Evolutionary conservation across 1,140 invertebrate species (phyloP).

Genomic region (Lysiphlebus fabarum): DNA sequence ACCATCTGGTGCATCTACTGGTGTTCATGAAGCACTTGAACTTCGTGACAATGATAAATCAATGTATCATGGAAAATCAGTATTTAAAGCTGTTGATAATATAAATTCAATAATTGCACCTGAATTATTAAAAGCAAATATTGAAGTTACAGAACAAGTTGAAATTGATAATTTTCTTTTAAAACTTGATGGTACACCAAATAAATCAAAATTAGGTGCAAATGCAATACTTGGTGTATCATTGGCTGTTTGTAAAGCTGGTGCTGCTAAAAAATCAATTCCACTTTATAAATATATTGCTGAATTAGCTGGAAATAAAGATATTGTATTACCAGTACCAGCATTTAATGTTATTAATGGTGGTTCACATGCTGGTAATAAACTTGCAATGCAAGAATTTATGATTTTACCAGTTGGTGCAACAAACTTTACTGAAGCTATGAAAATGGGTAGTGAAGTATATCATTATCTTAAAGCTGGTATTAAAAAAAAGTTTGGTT

Average conservation of each 20-base stretch:
- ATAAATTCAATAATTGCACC: slow-evolving; percentile 86
- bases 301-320: slow-evolving; percentile 85
- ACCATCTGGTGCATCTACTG: slow-evolving; percentile 96
- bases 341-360: slow-evolving; percentile 99
- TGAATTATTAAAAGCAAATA: slow-evolving; percentile 71
- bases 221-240: slow-evolving; percentile 98
- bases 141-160: slow-evolving; percentile 87
- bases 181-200: slow-evolving; percentile 92
- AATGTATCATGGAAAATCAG: slow-evolving; percentile 93
- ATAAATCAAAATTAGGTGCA: slow-evolving; percentile 93
- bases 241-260: slow-evolving; percentile 93
- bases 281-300: slow-evolving; percentile 90
- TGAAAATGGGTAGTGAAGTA: slow-evolving; percentile 96
- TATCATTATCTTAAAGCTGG: slow-evolving; percentile 96
- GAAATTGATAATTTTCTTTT: slow-evolving; percentile 94
- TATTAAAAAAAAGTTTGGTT: slow-evolving; percentile 91
- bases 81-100: slow-evolving; percentile 89
- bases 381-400: slow-evolving; percentile 98
- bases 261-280: slow-evolving; percentile 88
- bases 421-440: slow-evolving; percentile 88
- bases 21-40: slow-evolving; percentile 95
- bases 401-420: slow-evolving; percentile 89
- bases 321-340: slow-evolving; percentile 92
- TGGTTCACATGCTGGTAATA: slow-evolving; percentile 97
- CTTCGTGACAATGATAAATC: slow-evolving; percentile 88